Conservation (phyloP, 1,140 invertebrate species). For the Hesperophylax magnus region DNA sequence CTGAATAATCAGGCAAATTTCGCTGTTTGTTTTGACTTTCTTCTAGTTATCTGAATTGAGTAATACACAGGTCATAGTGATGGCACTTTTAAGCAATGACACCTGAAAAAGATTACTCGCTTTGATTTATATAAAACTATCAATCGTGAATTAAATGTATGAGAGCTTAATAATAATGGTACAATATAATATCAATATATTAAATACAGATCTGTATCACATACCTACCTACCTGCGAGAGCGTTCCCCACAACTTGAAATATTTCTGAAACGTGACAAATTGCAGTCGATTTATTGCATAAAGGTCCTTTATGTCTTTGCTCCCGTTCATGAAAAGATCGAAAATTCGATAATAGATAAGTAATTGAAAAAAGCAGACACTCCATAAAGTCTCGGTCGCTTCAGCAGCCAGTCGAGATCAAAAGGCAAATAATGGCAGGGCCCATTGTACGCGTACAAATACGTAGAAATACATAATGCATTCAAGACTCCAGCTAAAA, state of each 20-base stretch:
- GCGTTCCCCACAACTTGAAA: background rate
- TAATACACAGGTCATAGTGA: too few relatives aligned
- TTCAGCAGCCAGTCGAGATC: constrained; percentile 47
- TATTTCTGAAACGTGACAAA: constrained; percentile 49
- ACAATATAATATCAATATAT: background rate
- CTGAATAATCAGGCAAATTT: too few relatives aligned
- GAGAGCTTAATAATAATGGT: background rate
- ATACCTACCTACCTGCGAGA: background rate
- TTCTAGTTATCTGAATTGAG: too few relatives aligned
- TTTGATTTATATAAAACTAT: too few relatives aligned
- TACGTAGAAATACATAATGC: constrained; percentile 41
- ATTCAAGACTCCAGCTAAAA: constrained; percentile 40
- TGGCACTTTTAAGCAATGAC: too few relatives aligned
- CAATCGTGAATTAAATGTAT: background rate
- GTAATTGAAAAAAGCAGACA: constrained; percentile 56
- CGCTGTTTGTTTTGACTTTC: too few relatives aligned
- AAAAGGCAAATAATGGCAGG: constrained; percentile 48
- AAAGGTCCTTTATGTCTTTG: constrained; percentile 40
- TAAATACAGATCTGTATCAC: constrained; percentile 14
- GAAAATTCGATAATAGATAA: constrained; percentile 56
- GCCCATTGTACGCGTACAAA: constrained; percentile 40
- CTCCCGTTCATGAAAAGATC: constrained; percentile 48
- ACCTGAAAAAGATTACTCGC: too few relatives aligned
- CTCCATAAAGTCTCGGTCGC: constrained; percentile 49
- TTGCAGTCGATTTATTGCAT: constrained; percentile 52